A percentile compares a stretch with the other conserved stretches of the same genome.
phyloP scores from a whole-genome alignment of 2,113 vertebrate species.

The Tenebrosternarchus preto region DNA sequence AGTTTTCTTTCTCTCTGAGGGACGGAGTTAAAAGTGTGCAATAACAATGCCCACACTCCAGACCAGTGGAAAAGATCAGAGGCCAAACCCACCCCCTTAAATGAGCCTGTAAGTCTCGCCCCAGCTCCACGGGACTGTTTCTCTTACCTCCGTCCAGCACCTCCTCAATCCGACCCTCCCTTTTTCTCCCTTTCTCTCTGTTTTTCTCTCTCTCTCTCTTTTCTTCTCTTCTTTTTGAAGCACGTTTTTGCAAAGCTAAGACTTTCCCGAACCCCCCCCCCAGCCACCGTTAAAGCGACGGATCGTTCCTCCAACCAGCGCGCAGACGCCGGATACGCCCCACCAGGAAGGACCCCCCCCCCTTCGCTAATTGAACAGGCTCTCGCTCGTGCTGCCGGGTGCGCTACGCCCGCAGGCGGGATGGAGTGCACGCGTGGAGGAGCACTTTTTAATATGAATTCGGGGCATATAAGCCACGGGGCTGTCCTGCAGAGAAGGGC shows the following conservation, averaged over 20 bases:
- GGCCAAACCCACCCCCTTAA: neutral
- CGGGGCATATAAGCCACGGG: constrained; percentile 62
- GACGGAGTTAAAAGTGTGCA: neutral
- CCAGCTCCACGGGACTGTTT: neutral
- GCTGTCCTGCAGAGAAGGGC: constrained; percentile 47
- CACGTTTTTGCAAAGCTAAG: too few species aligned
- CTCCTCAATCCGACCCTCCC: neutral
- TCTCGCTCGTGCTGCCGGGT: neutral
- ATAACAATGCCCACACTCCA: constrained; percentile 13
- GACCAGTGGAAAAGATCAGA: constrained; percentile 19
- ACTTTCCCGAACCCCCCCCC: neutral
- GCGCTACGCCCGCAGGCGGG: constrained; percentile 12
- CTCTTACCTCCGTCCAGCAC: neutral
- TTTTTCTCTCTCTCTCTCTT: neutral
- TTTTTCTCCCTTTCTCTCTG: too few species aligned
- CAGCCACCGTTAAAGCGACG: too few species aligned
- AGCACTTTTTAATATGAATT: constrained; percentile 55
- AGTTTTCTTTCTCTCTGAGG: neutral
- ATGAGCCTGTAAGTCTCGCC: neutral
- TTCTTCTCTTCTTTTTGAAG: constrained; percentile 6
- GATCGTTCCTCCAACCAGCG: too few species aligned
- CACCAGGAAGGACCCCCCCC: neutral
- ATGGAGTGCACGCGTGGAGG: neutral
- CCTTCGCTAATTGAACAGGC: constrained; percentile 31
- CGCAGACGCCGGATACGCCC: neutral